A percentile compares a stretch with the other conserved stretches of the same genome.
phyloP scores from a whole-genome alignment of 2,113 vertebrate genomes.

The Ctenomys sociabilis region DNA sequence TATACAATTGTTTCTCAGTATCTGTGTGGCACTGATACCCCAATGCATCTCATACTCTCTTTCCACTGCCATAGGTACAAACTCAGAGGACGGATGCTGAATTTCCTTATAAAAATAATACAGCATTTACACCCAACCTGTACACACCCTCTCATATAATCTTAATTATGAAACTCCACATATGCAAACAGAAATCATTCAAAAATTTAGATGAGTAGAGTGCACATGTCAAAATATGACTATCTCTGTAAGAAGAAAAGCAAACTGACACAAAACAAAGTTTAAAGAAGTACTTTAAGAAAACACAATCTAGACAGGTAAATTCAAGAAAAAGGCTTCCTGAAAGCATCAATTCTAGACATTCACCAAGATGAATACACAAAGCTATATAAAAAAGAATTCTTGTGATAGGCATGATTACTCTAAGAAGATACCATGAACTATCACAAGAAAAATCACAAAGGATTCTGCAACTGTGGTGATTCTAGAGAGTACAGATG shows the following conservation, averaged over 20 bases:
- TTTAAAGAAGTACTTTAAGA: background rate
- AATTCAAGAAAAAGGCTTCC: background rate
- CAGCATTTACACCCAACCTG: background rate
- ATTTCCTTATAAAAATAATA: background rate
- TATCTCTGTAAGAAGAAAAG: background rate
- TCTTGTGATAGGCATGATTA: background rate
- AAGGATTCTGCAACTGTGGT: background rate
- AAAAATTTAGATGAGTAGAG: background rate
- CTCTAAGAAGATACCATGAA: background rate
- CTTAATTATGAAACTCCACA: background rate
- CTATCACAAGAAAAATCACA: background rate
- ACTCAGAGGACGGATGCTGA: background rate
- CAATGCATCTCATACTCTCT: background rate
- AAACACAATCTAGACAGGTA: conserved; percentile 25
- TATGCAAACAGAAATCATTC: background rate
- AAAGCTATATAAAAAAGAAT: background rate
- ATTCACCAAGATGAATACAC: background rate
- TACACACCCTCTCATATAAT: background rate
- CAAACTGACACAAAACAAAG: conserved; percentile 1
- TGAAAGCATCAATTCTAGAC: background rate
- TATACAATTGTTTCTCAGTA: background rate
- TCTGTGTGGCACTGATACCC: background rate
- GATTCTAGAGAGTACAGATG: background rate
- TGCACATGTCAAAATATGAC: background rate
- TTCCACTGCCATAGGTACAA: background rate